Evolutionary conservation across 2,113 vertebrate genomes (phyloP), one percentile per base, ranked within the genome.

Genomic region (Alectura lathami): DNA sequence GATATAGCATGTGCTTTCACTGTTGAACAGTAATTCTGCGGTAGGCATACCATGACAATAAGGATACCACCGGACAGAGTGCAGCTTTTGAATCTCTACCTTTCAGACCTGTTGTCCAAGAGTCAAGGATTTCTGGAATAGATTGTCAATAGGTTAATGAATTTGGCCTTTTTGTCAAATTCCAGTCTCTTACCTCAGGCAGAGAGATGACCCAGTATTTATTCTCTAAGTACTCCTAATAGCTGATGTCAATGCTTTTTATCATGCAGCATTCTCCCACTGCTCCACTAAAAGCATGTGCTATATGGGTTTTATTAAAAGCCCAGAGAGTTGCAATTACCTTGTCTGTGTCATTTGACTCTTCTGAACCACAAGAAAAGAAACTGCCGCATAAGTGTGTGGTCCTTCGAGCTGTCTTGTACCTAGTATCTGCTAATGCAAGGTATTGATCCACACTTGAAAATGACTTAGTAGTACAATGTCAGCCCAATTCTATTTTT

Each of bases 81-180:
- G 20, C 50, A 73, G 15, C 43, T 86, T 81, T 66, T 66, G n/a
- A 89, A 80, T 57, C 36, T 93, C 62, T 78, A 13, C 48, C 51
- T 86, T 88, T 86, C 76, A 81, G 50, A 76, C 36, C 11, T 57
- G 15, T 21, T 88, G 81, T 53, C 32, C 76, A 73, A 47, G 51
- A 94, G 59, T 48, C 84, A 84, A 70, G 17, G 50, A 34, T 34
- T 94, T 73, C 70, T 83, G 63, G 64, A 95, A 89, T 40, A 26
- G 69, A 43, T 45, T 86, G 82, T 91, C 91, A 95, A 92, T 91
- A 95, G 94, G 94, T 95, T 97, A 97, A 97, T 92, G 89, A 77
- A 73, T 59, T 18, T 90, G 80, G 74, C 80, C 94, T 95, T 62
- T 82, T 66, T 62, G 57, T 94, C 67, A 63, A 83, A 91, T 79